Conservation (phyloP, 1,140 invertebrate species). For the Drosophila grimshawi region DNA sequence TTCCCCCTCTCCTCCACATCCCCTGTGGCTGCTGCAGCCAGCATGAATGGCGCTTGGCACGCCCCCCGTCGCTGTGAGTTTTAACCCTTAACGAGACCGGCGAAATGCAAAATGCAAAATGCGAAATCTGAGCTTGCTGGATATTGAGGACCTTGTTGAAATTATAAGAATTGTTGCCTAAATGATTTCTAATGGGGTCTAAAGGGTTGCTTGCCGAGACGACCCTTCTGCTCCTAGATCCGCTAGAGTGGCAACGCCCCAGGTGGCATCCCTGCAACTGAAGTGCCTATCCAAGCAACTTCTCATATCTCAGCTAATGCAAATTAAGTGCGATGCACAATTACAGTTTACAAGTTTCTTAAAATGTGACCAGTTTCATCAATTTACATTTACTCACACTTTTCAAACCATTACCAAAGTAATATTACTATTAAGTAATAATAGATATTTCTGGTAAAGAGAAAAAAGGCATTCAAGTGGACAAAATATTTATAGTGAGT, state of each 20-base stretch:
- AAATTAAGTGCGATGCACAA: background rate
- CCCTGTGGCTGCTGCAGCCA: constrained; percentile 1
- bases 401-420: too few species aligned
- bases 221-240: background rate
- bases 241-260: constrained; percentile 39
- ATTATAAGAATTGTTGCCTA: constrained; percentile 70
- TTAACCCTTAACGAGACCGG: constrained; percentile 57
- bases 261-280: constrained; percentile 37
- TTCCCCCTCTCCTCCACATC: background rate
- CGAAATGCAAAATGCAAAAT: background rate
- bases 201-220: constrained; percentile 37
- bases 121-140: background rate
- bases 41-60: constrained; percentile 58
- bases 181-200: constrained; percentile 71
- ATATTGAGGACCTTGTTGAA: constrained; percentile 49
- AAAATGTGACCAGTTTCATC: background rate
- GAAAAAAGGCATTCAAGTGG: too few species aligned
- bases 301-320: constrained; percentile 2
- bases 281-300: constrained; percentile 18
- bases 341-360: background rate
- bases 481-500: too few species aligned
- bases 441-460: too few species aligned
- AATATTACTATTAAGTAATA: too few species aligned
- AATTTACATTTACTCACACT: background rate
- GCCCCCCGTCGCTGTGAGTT: constrained; percentile 51